phyloP scores from a whole-genome alignment of 2,113 vertebrate genomes.

The Salminus brasiliensis region DNA sequence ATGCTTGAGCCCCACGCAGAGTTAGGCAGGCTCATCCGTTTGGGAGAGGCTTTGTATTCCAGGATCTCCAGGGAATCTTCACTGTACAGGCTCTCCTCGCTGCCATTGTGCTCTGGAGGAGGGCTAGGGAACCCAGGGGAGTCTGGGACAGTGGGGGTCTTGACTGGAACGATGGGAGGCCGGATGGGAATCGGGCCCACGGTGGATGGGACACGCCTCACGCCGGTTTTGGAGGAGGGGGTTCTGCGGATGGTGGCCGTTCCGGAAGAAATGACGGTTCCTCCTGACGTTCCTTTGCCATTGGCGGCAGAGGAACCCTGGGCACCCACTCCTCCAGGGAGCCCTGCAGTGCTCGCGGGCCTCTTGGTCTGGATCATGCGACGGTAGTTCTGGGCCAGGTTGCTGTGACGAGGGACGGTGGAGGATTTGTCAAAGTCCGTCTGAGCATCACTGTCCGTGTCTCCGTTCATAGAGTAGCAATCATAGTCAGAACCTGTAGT shows the following conservation, averaged over 20 bases:
- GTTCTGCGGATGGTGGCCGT: constrained; percentile 96
- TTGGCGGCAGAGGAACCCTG: constrained; percentile 66
- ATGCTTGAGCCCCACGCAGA: constrained; percentile 79
- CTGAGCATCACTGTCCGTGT: constrained; percentile 83
- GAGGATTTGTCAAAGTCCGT: constrained; percentile 94
- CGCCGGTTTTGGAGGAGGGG: constrained; percentile 91
- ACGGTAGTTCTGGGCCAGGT: constrained; percentile 95
- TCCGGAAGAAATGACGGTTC: constrained; percentile 79
- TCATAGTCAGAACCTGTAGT: constrained; percentile 91
- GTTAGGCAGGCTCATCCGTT: constrained; percentile 90
- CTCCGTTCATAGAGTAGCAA: constrained; percentile 95
- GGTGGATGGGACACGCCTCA: constrained; percentile 90
- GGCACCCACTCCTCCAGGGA: constrained; percentile 78
- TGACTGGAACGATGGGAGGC: constrained; percentile 92
- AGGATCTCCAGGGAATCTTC: constrained; percentile 70
- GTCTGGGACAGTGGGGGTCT: constrained; percentile 91
- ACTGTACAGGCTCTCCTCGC: constrained; percentile 86
- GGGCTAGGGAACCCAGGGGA: constrained; percentile 75
- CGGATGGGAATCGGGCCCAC: constrained; percentile 94
- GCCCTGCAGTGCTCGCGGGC: constrained; percentile 90
- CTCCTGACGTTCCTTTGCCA: constrained; percentile 64
- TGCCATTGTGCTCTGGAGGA: constrained; percentile 77
- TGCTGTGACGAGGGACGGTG: constrained; percentile 96
- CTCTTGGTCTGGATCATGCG: constrained; percentile 98
- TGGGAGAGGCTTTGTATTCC: constrained; percentile 89